Evolutionary conservation across 2,797 vertebrate genomes (phyloP), one percentile per base, ranked within the genome.

Genomic region (Dendrocincla tyrannina): DNA sequence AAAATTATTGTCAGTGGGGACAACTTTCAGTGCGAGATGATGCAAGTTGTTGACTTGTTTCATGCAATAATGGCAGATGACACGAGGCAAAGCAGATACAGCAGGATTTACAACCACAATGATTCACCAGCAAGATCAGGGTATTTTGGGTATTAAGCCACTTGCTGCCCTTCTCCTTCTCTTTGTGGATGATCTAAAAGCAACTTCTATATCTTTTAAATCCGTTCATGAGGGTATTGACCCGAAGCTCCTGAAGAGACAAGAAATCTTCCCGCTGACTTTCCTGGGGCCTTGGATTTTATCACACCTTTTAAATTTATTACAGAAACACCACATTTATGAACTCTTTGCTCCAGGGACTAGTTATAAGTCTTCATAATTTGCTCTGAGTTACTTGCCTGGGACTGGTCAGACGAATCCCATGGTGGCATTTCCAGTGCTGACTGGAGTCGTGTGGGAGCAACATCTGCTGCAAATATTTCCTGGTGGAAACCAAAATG

Each of bases 391-490:
- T 37, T 82, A 5, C 70, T 92, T 4, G 30, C 28, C 17, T 73
- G 41, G 73, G 83, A 46, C 64, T 95, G 94, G 62, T 93, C 78
- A 87, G 81, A 77, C 10, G 74, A 84, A 69, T 82, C 91, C 72
- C 63, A 1, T 47, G 91, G 58, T 81, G 82, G 72, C 7, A 14
- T 63, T 95, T 86, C 27, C 93, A 92, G 73, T 23, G 62, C 89
- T 78, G 91, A 86, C 62, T 93, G 92, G 93, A 96, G 94, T 69
- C 66, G 18, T 89, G 32, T 80, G 89, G 70, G 63, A 94, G 85
- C 90, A 95, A 95, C 93, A 95, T 89, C 90, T 94, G 94, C 41
- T 91, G 89, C 89, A 96, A 94, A 94, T 93, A 93, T 94, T 95
- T 86, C 82, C 87, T 93, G 85, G 69, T 93, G 55, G 82, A 93